Evolutionary conservation across 1,140 invertebrate species (phyloP), one percentile per base, ranked within the genome.

Genomic region (Papilio dardanus): DNA sequence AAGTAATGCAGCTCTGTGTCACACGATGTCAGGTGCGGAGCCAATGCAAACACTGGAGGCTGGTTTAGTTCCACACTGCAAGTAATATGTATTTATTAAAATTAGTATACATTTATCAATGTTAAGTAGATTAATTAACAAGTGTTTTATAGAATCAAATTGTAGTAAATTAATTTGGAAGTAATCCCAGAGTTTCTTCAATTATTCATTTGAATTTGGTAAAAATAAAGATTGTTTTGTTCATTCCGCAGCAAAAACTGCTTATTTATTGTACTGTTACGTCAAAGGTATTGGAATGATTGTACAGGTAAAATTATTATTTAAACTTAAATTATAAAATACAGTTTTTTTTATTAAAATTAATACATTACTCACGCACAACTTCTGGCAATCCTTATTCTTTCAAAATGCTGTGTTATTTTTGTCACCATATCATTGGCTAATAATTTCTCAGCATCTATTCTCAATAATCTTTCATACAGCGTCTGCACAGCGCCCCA

Each of bases 321-420:
- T n/a, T n/a, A 73, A 73, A 66, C 16, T 12, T 50, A 66, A 12
- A 33, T 6, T 31, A 24, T 37, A 30, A 10, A 40, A 40, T 31
- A 66, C 14, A 54, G 12, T 37, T 50, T 46, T 19, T 40, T 65
- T 12, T 28, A 14, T 33, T 10, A 71, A 79, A 71, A 74, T 46
- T 62, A 74, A 71, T 50, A 65, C 46, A 42, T n/a, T 85, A 95
- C 95, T 95, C 94, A 97, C 96, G 95, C 96, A 84, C 95, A 95
- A 83, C 95, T 94, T 88, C 96, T 95, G 19, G 97, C 96, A 83
- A 97, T 94, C 81, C 97, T 94, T 62, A 98, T 97, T 85, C 96
- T 96, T 87, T 97, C 97, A 93, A 98, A 97, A 94, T 99, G 98
- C 77, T 95, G 94, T 35, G 97, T 97, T 8, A 98, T 95, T 88